These are phyloP conservation scores for Crocuta crocuta DNA, from an alignment of 2,113 vertebrate species.

Conservation along the genomic window DNA sequence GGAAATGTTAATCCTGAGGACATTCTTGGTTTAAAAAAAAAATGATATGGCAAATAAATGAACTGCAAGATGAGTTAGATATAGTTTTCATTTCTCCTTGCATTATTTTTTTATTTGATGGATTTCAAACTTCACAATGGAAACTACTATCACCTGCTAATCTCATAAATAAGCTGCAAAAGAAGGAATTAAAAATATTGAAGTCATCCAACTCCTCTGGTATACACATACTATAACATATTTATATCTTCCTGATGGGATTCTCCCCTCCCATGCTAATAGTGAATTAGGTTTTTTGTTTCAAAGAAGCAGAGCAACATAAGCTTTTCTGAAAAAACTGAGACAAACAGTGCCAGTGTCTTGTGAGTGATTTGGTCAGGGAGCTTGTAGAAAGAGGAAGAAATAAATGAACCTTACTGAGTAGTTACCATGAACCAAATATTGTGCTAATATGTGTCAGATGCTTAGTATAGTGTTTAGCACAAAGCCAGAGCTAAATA, in stretches of 20 bases:
- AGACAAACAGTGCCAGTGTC: not conserved
- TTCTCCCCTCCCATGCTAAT: constrained; percentile 39
- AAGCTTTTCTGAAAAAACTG: constrained; percentile 19
- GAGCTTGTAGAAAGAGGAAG: not conserved
- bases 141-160: constrained; percentile 24
- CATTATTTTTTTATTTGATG: constrained; percentile 47
- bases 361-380: not conserved
- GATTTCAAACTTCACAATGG: constrained; percentile 36
- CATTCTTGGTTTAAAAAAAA: constrained; percentile 2
- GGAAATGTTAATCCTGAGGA: constrained; percentile 42
- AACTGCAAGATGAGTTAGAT: constrained; percentile 56
- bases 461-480: not conserved
- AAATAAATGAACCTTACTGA: not conserved
- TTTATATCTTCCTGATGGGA: not conserved
- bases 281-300: constrained; percentile 51
- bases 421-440: not conserved
- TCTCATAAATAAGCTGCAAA: constrained; percentile 7
- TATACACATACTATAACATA: not conserved
- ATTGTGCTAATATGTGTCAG: not conserved
- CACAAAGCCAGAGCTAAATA: not conserved
- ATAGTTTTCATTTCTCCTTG: constrained; percentile 40
- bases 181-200: not conserved
- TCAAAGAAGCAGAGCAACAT: not conserved
- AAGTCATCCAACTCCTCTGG: not conserved
- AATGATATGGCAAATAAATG: constrained; percentile 49